Base-by-base conservation (phyloP, 2,113 vertebrate species). In the Ceyx cyanopectus region DNA sequence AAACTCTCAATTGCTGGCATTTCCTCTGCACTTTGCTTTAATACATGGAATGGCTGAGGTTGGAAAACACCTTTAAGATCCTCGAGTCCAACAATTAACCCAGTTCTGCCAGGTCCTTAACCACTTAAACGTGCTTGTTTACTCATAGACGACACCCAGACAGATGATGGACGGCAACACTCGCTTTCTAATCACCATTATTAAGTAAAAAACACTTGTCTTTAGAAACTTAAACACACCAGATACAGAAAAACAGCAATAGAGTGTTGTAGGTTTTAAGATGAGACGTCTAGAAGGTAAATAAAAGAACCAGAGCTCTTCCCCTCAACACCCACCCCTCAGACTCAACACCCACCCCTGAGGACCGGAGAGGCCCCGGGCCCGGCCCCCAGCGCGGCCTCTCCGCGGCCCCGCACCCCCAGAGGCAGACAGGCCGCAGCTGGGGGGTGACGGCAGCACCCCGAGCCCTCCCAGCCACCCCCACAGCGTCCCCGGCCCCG, bases 91-190 rank as follows among this genome's bases (percentile, higher is more conserved):
- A 66, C 12, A 20, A 30, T 23, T 24, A 66, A 66, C 29, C 7
- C 14, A 46, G 29, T 30, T 32, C 30, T n/a, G 41, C 14, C 30
- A 46, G 14, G 65, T 67, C 30, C 9, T 24, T 17, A 67, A 62
- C 16, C 37, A 61, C 15, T 62, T 62, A 20, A 62, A n/a, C 6
- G 30, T n/a, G 12, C 11, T 20, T 10, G 27, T 27, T 57, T 79
- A 48, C 51, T 77, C 34, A 12, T 5, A 26, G 14, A 58, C 15
- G 22, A 27, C 24, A 19, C n/a, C 5, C 29, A 26, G 66, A 54
- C 20, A 45, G 2, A 9, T 0, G 10, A 74, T 1, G 23, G 8
- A 30, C 0, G 18, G 14, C 2, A 54, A 77, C 10, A 30, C 3
- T 21, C 1, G 2, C 17, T 48, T 53, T 19, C 15, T 7, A 14